Base-by-base conservation (phyloP, 2,888 invertebrate genomes). In the Mactromeris polynyma region DNA sequence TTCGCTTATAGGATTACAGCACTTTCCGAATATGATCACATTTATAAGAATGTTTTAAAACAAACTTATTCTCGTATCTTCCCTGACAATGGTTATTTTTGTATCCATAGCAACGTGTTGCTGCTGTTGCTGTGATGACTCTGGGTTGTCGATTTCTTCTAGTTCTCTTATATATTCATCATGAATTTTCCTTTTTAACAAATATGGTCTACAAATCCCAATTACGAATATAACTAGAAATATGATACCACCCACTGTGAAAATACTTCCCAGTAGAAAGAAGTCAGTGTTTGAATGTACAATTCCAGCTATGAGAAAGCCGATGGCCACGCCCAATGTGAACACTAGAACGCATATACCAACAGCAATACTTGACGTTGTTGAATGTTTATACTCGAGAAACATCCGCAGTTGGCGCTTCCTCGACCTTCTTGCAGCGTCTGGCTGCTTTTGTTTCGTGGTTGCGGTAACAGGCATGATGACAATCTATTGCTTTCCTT, bases 181-280 rank as follows among this genome's bases (percentile, higher is more conserved):
- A 77, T 84, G 84, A 26, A 87, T 87, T 46, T 87, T 79, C 51
- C 87, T 42, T 51, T 87, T 87, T 79, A 81, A 69, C 46, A 87
- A 36, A 83, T 51, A 87, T n/a, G 87, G 87, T 51, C 54, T 69
- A 73, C 87, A 87, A 6, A 73, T 79, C 33, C 51, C 81, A 0
- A 83, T 17, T 0, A 73, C 38, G 31, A 87, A 84, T n/a, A 87
- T 80, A 0, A 84, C 38, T 17, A 54, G 33, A 46, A 87, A 83
- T 14, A 81, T 36, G 3, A 81, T 19, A 17, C 83, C 83, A 26
- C 87, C 87, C 3, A 81, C 51, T 17, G 51, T 31, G 64, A 87
- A 87, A 26, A 87, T 84, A 11, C 84, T 80, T 36, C 87, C 87
- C 11, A 84, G n/a, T 26, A 58, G 64, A 36, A 73, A 33, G 33